Evolutionary conservation across 2,888 invertebrate genomes (phyloP), one percentile per base, ranked within the genome.

Genomic region (Chromoteleia sp.): DNA sequence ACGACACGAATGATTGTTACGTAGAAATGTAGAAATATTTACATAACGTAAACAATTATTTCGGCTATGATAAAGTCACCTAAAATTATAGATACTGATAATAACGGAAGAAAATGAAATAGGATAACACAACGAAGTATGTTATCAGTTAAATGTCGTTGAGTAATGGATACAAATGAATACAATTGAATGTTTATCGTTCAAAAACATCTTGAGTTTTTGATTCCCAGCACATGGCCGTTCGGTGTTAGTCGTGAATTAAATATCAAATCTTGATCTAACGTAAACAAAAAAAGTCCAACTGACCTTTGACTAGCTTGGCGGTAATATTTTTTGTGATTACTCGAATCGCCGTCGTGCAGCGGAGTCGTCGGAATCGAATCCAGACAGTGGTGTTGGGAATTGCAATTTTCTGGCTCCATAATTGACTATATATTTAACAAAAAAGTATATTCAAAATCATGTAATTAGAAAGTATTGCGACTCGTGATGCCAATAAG

Each of bases 251-350:
- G 33, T 33, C 10, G 33, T 10, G 10, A 33, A 7, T 3, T 15
- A 19, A 54, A 33, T 33, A 19, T 21, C 17, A 45, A 61, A 61
- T 61, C 30, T 45, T 50, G 36, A 21, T 21, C 14, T 36, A 65
- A 15, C 19, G 10, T 4, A 12, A 50, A 21, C 6, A 6, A 52
- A 29, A 39, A 17, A 58, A 21, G 2, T 59, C 7, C 8, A 54
- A 90, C 92, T 90, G 85, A 93, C 93, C 93, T 93, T 87, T 93
- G 93, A 83, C 92, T 92, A 29, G 93, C 93, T 84, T 93, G 92
- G 65, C 93, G 91, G 87, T 93, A 93, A 92, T 93, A 93, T 86
- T 93, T 93, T 84, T 91, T 93, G 61, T 91, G 92, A 33, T 89
- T 88, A 75, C 85, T 89, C 0, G 89, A 85, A 83, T 92, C 90